Evolutionary conservation across 2,888 invertebrate genomes (phyloP).

Genomic region (Clepsis dumicolana): DNA sequence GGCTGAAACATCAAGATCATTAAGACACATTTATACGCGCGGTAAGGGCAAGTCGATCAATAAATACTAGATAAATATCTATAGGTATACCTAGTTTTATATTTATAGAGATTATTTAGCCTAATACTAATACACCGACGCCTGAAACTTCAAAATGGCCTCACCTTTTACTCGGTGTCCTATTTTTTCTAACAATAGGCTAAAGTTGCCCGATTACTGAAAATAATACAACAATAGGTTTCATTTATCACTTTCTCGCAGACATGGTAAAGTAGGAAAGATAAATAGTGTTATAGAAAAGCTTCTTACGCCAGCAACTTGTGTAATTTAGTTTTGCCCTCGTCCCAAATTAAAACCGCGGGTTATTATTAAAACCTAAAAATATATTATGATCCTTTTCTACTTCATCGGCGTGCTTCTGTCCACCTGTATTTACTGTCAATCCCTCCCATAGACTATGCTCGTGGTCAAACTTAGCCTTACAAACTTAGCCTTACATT

Average conservation of each 20-base stretch:
- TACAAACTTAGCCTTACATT: too few species aligned
- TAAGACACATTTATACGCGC: too few species aligned
- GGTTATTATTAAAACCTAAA: too few species aligned
- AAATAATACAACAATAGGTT: conserved; percentile 24
- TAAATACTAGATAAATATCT: too few species aligned
- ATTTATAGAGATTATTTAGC: not conserved
- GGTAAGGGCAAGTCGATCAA: too few species aligned
- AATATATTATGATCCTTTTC: too few species aligned
- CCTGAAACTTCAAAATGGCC: not conserved
- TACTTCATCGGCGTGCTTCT: too few species aligned
- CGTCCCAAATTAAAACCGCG: not conserved
- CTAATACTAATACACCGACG: not conserved
- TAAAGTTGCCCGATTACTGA: conserved; percentile 16
- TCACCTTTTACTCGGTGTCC: conserved; percentile 24
- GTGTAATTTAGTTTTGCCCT: not conserved
- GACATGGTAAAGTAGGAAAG: not conserved
- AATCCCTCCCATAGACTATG: too few species aligned
- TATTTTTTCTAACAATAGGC: conserved; percentile 27
- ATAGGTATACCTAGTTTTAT: too few species aligned
- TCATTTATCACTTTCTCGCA: conserved; percentile 34
- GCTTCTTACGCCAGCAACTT: conserved; percentile 1
- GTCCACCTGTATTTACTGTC: too few species aligned
- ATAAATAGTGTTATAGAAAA: not conserved
- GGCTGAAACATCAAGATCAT: too few species aligned
- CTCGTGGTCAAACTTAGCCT: too few species aligned